Percentiles rank a stretch among this genome's conserved stretches.
phyloP scores from a whole-genome alignment of 2,113 vertebrate species.

The Mastomys natalensis region DNA sequence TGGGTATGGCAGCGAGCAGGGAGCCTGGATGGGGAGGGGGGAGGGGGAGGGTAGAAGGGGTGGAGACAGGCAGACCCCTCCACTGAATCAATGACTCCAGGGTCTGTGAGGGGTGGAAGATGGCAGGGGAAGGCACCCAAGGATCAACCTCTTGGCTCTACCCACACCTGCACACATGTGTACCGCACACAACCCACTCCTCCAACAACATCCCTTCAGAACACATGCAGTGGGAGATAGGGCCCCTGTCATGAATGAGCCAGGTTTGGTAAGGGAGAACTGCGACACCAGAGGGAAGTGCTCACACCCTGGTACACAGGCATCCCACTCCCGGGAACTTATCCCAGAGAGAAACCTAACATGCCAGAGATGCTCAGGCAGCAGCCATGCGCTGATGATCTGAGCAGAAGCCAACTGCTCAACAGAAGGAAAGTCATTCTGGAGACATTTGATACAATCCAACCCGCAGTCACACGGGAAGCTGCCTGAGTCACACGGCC shows the following conservation, averaged over 20 bases:
- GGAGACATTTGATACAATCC: fast-evolving
- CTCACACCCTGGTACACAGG: background rate
- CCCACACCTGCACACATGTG: background rate
- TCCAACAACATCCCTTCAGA: background rate
- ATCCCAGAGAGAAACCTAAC: background rate
- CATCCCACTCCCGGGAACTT: background rate
- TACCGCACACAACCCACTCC: too few relatives aligned
- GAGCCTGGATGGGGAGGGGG: background rate
- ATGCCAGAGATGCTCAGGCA: background rate
- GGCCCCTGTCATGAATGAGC: background rate
- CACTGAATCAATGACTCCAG: background rate
- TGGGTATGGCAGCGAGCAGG: too few relatives aligned
- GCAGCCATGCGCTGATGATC: slow-evolving; percentile 7
- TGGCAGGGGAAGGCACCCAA: background rate
- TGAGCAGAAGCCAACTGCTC: background rate
- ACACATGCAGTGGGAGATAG: background rate
- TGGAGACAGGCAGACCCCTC: background rate
- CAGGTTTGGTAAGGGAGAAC: fast-evolving
- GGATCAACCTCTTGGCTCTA: background rate
- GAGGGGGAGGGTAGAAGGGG: background rate
- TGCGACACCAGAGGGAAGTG: background rate
- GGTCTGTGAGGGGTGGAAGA: background rate
- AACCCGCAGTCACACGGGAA: background rate
- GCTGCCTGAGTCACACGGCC: background rate
- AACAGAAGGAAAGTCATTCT: background rate